Evolutionary conservation across 2,888 invertebrate genomes (phyloP), one percentile per base, ranked within the genome.

Genomic region (Nemapogon koenigi): DNA sequence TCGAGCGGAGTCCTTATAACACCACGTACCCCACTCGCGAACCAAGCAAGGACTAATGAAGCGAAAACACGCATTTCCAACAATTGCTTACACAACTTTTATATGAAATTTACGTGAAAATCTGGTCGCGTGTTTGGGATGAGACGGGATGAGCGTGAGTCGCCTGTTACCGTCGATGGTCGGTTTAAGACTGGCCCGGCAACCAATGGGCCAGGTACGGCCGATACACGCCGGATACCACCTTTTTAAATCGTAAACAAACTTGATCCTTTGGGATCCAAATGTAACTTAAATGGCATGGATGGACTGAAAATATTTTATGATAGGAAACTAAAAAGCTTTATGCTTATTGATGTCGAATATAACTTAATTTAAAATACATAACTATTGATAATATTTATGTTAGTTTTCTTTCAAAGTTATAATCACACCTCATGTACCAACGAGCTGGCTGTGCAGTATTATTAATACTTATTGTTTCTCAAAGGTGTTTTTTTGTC

Each of bases 1-100:
- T 83, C 83, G 45, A 83, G 56, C n/a, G 83, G 83, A 36, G 83
- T 70, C 51, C 81, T 62, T 47, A 81, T 75, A 48, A 70, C 75
- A 27, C 62, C 66, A 38, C 67, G 58, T 25, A 63, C 76, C 38
- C 59, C 62, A 51, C 62, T 62, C 33, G 69, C 52, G 46, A 65
- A 56, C 62, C 67, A 67, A 49, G 67, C 70, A 37, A 78, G 49
- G 47, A 73, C 47, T 43, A 72, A 49, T 27, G 64, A 55, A 43
- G 68, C 62, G 52, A 78, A 54, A 65, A 73, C 69, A 63, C 68
- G 70, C 75, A 76, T 75, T 48, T 46, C 47, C 41, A 39, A 45
- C 45, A n/a, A n/a, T n/a, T n/a, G n/a, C 7, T 11, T 15, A 22
- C 11, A 15, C 13, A 13, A 26, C 18, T 33, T 19, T 33, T 33